Base-by-base conservation (phyloP, 2,797 vertebrate species). In the Bradypodion pumilum region DNA sequence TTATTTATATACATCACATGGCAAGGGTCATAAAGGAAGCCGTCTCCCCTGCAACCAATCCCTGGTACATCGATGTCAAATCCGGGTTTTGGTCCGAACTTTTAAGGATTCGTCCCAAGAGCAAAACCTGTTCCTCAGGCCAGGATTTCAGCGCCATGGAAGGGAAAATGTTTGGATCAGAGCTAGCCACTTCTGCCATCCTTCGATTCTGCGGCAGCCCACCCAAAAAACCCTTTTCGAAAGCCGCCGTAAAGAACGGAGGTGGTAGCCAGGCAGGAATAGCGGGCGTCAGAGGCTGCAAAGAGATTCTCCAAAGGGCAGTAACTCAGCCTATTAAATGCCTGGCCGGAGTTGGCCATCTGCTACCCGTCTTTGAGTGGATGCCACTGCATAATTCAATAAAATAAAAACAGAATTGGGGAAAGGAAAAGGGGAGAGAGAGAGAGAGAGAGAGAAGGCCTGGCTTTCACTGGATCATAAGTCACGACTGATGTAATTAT, bases 341-440 rank as follows among this genome's bases (percentile, higher is more conserved):
- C 92, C 89, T 92, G 94, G 91, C 89, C 92, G 88, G 92, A 91
- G 87, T 85, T 91, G 59, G 15, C 93, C 95, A 95, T 95, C 94
- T 95, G 95, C 93, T 95, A 88, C 88, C 85, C 89, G 92, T 94
- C 93, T 95, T 92, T 85, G 86, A 91, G 90, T n/a, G 94, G 92
- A 93, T 91, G 91, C 88, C 66, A 1, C 87, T 84, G 89, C 1
- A 56, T 94, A 92, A 95, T 93, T 94, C 91, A 94, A 91, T 93
- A 88, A 92, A 86, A 93, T 85, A 80, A 87, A 91, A 86, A 83
- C 81, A 86, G 73, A 68, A 66, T 80, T 32, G 2, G 37, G 19
- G 12, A 13, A 73, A 19, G 7, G 19, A 10, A 25, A 65, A 90
- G 92, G 91, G 89, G 5, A 86, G 87, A 1, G 7, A 35, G 19